Conservation (phyloP, 2,888 invertebrate species). For the Zhengitettix transpicula region DNA sequence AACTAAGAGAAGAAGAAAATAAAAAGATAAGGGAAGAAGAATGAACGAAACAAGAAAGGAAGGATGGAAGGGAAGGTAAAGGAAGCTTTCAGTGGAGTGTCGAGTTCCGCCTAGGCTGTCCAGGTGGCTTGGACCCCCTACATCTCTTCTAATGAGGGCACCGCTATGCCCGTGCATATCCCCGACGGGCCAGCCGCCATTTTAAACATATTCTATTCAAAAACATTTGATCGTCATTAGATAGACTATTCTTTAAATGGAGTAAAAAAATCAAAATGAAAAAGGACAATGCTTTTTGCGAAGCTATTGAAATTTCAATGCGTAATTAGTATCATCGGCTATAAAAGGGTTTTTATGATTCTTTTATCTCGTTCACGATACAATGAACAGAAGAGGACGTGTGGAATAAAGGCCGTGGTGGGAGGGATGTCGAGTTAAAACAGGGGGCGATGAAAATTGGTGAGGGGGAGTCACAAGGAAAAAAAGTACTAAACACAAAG, state of each 20-base stretch:
- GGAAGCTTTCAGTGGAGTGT: too few relatives aligned
- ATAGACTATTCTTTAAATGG: not conserved
- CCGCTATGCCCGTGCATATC: too few relatives aligned
- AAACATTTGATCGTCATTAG: not conserved
- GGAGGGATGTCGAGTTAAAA: not conserved
- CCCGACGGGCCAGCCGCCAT: not conserved
- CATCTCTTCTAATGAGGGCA: too few relatives aligned
- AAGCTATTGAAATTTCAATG: not conserved
- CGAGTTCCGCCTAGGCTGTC: too few relatives aligned
- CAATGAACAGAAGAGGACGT: not conserved
- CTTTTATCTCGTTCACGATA: not conserved
- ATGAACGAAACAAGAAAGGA: too few relatives aligned
- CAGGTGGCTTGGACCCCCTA: too few relatives aligned
- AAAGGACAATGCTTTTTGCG: not conserved
- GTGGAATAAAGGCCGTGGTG: not conserved
- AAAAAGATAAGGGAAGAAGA: too few relatives aligned
- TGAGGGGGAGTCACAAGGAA: not conserved
- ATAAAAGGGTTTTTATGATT: not conserved
- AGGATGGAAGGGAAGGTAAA: too few relatives aligned
- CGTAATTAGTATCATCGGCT: not conserved
- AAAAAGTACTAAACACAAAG: not conserved
- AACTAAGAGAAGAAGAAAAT: too few relatives aligned
- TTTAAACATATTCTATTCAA: not conserved
- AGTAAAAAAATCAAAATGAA: not conserved
- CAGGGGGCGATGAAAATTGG: not conserved